Percentiles rank a stretch among this genome's conserved stretches.
These are phyloP conservation scores for Bucco capensis DNA, from an alignment of 2,113 vertebrate species.

Conservation along the genomic window DNA sequence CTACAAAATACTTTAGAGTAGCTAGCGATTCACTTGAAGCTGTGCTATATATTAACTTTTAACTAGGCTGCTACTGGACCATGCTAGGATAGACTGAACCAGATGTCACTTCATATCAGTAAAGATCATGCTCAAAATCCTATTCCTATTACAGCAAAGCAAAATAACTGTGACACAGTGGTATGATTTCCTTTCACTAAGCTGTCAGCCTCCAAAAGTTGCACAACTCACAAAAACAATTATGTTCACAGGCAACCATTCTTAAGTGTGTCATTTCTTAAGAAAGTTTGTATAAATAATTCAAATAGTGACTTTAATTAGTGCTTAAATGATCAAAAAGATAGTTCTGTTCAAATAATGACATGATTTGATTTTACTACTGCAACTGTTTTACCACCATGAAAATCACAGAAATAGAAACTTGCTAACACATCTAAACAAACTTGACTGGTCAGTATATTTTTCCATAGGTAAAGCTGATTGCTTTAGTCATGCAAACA, in stretches of 20 bases:
- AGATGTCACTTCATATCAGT: neutral
- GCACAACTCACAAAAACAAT: neutral
- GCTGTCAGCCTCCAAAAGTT: neutral
- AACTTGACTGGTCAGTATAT: neutral
- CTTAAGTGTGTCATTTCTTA: neutral
- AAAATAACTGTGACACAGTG: neutral
- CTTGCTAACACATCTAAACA: neutral
- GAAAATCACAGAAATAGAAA: neutral
- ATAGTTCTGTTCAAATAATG: neutral
- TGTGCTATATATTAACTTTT: neutral
- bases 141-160: neutral
- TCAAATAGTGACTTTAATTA: neutral
- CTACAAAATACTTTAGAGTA: neutral
- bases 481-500: neutral
- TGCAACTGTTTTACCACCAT: neutral
- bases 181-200: neutral
- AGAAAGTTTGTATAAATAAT: conserved; percentile 7
- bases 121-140: neutral
- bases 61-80: neutral
- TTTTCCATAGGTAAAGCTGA: neutral
- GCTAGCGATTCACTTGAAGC: neutral
- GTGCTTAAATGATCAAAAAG: neutral
- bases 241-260: neutral
- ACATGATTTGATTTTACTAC: neutral
- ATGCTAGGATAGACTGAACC: neutral